phyloP scores from a whole-genome alignment of 2,888 invertebrate species.

The Phytoseiulus persimilis region DNA sequence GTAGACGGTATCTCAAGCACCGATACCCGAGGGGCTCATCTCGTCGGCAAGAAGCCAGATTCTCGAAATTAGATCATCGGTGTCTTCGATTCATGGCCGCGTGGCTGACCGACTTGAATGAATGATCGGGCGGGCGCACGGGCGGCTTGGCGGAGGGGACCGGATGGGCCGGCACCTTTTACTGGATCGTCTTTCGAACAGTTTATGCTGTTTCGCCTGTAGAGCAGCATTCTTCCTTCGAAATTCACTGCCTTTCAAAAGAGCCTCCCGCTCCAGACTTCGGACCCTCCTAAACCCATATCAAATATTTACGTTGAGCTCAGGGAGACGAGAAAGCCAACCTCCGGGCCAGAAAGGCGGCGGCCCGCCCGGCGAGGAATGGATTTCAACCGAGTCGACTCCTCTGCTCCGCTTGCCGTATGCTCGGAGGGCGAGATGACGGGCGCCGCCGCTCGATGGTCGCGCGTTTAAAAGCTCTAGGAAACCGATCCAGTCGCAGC shows the following conservation, averaged over 20 bases:
- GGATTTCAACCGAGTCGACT: no score
- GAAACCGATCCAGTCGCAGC: neutral
- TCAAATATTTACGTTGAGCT: neutral
- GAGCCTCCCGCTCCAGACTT: neutral
- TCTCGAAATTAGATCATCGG: neutral
- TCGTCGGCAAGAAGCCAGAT: neutral
- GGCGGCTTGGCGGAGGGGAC: neutral
- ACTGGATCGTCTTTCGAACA: neutral
- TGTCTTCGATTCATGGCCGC: neutral
- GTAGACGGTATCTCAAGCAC: neutral
- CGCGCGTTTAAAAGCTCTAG: no score
- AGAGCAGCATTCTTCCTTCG: neutral
- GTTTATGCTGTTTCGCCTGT: neutral
- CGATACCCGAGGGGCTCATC: neutral
- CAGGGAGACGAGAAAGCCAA: neutral
- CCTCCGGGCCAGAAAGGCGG: neutral
- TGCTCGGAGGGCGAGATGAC: no score
- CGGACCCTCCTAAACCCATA: neutral
- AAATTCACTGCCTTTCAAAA: neutral
- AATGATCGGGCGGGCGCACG: neutral
- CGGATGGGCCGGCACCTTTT: neutral
- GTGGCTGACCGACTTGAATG: neutral
- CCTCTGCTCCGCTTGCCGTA: no score
- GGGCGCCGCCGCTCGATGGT: no score
- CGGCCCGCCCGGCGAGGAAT: neutral